phyloP scores from a whole-genome alignment of 2,888 invertebrate species.

The Digitonthophagus gazella region DNA sequence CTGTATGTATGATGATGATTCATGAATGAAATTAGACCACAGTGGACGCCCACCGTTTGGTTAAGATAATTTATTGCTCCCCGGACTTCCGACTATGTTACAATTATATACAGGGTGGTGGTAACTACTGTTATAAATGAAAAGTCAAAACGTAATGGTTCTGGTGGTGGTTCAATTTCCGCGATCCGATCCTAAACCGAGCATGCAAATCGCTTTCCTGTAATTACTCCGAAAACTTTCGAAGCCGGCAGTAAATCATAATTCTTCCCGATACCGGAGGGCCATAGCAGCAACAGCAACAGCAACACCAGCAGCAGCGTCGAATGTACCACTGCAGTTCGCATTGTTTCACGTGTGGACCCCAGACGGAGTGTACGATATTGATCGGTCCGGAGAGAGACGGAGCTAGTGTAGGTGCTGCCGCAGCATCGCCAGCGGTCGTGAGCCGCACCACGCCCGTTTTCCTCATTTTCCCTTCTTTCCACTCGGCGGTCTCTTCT shows the following conservation, averaged over 20 bases:
- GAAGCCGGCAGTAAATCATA: neutral
- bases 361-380: slow-evolving; percentile 14
- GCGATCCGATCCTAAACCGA: neutral
- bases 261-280: neutral
- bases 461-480: neutral
- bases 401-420: slow-evolving; percentile 3
- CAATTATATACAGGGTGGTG: neutral
- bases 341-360: slow-evolving; percentile 15
- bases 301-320: neutral
- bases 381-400: slow-evolving; percentile 12
- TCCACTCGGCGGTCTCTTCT: neutral
- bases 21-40: too few relatives aligned
- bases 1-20: too few relatives aligned
- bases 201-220: neutral
- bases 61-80: neutral
- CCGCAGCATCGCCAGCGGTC: slow-evolving; percentile 15
- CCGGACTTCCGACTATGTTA: neutral
- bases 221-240: neutral
- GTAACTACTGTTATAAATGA: neutral
- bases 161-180: neutral
- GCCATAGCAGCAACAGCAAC: neutral
- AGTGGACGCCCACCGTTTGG: neutral
- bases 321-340: slow-evolving; percentile 14
- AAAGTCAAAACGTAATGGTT: neutral
- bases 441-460: neutral